Evolutionary conservation across 2,113 vertebrate genomes (phyloP), one percentile per base, ranked within the genome.

Genomic region (Pollachius pollachius): DNA sequence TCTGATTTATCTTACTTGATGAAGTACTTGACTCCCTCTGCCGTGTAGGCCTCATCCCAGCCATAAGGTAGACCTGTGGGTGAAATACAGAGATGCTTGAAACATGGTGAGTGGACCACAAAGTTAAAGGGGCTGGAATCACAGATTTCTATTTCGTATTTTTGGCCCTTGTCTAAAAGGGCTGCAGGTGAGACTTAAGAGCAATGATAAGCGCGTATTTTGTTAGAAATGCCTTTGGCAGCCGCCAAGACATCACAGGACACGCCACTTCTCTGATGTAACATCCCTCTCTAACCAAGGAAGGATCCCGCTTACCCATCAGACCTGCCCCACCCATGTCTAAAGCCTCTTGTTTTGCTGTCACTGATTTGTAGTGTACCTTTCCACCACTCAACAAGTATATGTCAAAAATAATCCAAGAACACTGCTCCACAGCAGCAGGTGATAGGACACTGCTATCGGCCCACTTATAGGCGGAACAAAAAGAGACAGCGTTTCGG

Each of bases 21-120:
- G 83, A 94, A 98, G 83, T 97, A 98, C 74, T 94, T 96, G 81
- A 92, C 93, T 78, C 95, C 95, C 62, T 95, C 95, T 85, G 93
- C 90, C 78, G 95, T 96, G 80, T 94, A 95, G 73, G 95, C 95
- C 90, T 96, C 94, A 80, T 97, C 95, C 94, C 93, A 97, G 76
- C 94, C 95, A 3, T 94, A 96, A 65, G 95, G 96, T 78, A 95
- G 92, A 90, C 89, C 96, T 95, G 75, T 8, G 69, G 75, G 58
- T 63, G 76, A 61, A 74, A 52, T 19, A 18, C n/a, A 57, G 1
- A n/a, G 54, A 57, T 3, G 16, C n/a, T 48, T 13, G 5, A 5
- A n/a, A 57, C 54, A 57, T 57, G 7, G 5, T 57, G n/a, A 17
- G 54, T 17, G 54, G 54, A n/a, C 54, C 7, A 3, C 6, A 54